Conservation (phyloP, 2,888 invertebrate species). For the Phengaris arion region DNA sequence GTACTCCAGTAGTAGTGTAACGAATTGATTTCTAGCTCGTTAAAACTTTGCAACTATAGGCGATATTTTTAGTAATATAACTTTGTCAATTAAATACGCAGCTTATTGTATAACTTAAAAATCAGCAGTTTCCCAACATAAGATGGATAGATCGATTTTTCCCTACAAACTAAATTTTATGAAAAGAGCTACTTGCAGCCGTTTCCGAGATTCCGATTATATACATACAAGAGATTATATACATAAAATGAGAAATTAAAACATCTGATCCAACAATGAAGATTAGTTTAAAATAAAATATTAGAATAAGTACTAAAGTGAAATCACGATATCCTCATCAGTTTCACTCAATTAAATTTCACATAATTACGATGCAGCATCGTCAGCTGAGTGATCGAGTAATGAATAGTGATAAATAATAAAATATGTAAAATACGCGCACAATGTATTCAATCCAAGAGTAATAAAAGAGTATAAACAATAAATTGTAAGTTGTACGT, state of each 20-base stretch:
- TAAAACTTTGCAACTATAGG: neutral
- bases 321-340: neutral
- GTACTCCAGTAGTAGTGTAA: constrained; percentile 51
- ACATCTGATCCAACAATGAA: no score
- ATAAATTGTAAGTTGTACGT: constrained; percentile 9
- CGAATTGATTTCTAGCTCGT: constrained; percentile 44
- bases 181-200: no score
- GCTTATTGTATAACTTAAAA: no score
- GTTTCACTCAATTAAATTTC: neutral
- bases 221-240: no score
- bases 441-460: constrained; percentile 17
- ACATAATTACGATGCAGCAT: constrained; percentile 10
- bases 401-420: constrained; percentile 17
- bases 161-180: no score
- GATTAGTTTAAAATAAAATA: no score
- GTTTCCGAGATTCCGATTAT: no score
- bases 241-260: no score
- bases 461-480: constrained; percentile 16
- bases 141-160: no score
- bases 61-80: no score
- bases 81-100: no score
- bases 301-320: neutral
- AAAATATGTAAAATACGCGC: constrained; percentile 5
- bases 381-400: constrained; percentile 2
- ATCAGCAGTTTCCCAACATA: no score